Percentiles rank a stretch among this genome's conserved stretches.
Evolutionary conservation across 2,797 vertebrate species (phyloP).

Genomic region (Zenarchopterus dispar): DNA sequence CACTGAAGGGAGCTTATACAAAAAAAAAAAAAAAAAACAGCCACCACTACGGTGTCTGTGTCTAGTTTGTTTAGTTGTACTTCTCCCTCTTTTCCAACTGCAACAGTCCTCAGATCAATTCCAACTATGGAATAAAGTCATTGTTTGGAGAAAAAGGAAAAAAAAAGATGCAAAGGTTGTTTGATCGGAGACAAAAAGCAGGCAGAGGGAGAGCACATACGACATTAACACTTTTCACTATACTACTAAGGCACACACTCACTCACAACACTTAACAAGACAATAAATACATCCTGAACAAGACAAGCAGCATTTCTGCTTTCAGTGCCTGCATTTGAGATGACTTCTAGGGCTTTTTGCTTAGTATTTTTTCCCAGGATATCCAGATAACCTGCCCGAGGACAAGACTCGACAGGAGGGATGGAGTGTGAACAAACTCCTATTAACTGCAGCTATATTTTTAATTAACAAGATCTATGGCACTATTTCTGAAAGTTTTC

Average conservation of each 20-base stretch:
- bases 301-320: slow-evolving; percentile 41
- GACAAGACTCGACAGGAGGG: slow-evolving; percentile 15
- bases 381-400: slow-evolving; percentile 21
- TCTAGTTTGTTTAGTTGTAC: slow-evolving; percentile 1
- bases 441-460: slow-evolving; percentile 30
- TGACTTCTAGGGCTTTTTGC: slow-evolving; percentile 12
- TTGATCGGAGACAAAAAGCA: slow-evolving; percentile 30
- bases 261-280: slow-evolving; percentile 75
- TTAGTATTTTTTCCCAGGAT: slow-evolving; percentile 10
- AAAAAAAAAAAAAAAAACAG: slow-evolving; percentile 10
- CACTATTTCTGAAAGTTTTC: slow-evolving; percentile 42
- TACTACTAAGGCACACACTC: slow-evolving; percentile 74
- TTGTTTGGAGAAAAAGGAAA: slow-evolving; percentile 13
- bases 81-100: background rate
- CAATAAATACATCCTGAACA: slow-evolving; percentile 81
- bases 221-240: slow-evolving; percentile 71
- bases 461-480: slow-evolving; percentile 70
- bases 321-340: slow-evolving; percentile 56
- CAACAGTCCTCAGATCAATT: background rate
- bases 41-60: background rate
- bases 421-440: slow-evolving; percentile 34
- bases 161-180: slow-evolving; percentile 5
- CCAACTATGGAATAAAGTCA: slow-evolving; percentile 4
- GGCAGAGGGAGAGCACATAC: slow-evolving; percentile 35
- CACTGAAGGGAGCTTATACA: background rate